phyloP scores from a whole-genome alignment of 2,888 invertebrate species.

The Allolobophora icterica region DNA sequence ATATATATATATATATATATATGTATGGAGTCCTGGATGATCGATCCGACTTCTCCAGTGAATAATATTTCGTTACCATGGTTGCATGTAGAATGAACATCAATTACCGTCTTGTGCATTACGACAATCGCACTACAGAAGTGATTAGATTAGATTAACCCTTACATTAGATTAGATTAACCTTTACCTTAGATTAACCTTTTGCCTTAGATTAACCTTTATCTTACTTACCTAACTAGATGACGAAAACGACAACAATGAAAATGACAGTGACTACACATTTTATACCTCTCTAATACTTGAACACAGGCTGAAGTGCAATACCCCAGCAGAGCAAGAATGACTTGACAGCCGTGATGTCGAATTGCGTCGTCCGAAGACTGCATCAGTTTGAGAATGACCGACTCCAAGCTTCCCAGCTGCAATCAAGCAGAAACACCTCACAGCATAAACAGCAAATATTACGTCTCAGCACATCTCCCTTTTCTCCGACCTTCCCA shows the following conservation, averaged over 20 bases:
- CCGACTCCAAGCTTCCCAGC: background rate
- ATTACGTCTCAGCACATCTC: background rate
- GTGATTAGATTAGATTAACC: no score
- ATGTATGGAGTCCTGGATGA: no score
- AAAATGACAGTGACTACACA: background rate
- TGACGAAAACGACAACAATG: background rate
- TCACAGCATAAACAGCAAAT: background rate
- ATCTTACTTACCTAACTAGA: background rate
- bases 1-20: no score
- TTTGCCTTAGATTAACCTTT: no score
- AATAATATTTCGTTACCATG: no score
- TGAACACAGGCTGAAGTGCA: background rate
- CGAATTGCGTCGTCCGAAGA: background rate
- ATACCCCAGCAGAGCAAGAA: background rate
- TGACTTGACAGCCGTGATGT: constrained; percentile 19
- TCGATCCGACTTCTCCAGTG: no score
- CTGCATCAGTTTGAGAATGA: constrained; percentile 2
- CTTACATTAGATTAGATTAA: no score
- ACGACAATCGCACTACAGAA: no score
- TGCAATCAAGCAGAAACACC: background rate
- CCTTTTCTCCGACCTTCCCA: no score
- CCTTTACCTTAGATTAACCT: no score
- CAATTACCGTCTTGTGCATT: no score
- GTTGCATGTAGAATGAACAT: no score
- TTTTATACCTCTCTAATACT: constrained; percentile 19